Evolutionary conservation across 2,797 vertebrate species (phyloP), one percentile per base, ranked within the genome.

Genomic region (Meda fulgida): DNA sequence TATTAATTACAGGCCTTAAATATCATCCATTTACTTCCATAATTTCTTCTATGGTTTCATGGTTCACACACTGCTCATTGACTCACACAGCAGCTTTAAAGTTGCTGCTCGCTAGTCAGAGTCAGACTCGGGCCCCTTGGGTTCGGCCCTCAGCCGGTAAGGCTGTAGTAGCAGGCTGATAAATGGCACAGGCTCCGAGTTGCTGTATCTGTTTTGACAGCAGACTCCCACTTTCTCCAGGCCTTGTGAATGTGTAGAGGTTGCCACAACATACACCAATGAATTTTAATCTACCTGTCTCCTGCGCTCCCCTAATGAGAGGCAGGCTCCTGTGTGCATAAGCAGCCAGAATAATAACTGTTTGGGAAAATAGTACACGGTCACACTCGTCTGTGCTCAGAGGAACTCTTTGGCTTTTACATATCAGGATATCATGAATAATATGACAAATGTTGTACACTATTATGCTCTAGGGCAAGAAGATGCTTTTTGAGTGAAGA

Each of bases 1-100:
- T 29, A 55, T 40, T 55, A 55, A 81, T 71, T 71, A 55, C 23
- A 81, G 26, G 11, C 4, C 23, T 31, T 81, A 40, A 81, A 70
- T 53, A 38, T 18, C 34, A 69, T 69, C 65, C 43, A 55, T 80
- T 70, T 66, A 71, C 34, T 36, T 55, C 5, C 69, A 81, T 72
- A 16, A 60, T 34, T 34, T 83, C 3, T 9, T 71, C 14, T 4
- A 53, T 67, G 63, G 38, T 9, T n/a, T 34, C 53, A 34, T 10
- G 10, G 51, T 48, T 75, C 46, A 48, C 53, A 46, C n/a, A 73
- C 69, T 70, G 29, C 7, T 70, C 40, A 23, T 46, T 36, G 71
- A 80, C 63, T 83, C 31, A 76, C 4, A 34, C 38, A 67, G 83
- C 83, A 88, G 71, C 89, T 87, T 87, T 90, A 87, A 86, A 84